These are phyloP conservation scores for Orycteropus afer DNA, from an alignment of 2,113 vertebrate genomes.

Conservation along the genomic window DNA sequence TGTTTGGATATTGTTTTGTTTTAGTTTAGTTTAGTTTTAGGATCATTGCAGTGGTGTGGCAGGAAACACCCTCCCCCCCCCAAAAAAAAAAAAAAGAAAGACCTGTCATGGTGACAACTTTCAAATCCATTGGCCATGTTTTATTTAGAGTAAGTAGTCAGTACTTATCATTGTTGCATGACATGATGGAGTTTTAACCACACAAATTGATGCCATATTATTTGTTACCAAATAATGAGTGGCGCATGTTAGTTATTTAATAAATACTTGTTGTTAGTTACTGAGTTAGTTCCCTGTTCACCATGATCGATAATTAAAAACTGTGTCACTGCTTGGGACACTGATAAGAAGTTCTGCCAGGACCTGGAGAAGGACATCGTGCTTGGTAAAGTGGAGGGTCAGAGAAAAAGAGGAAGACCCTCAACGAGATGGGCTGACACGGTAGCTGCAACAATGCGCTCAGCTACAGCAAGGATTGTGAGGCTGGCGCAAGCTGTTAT, in stretches of 20 bases:
- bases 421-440: background rate
- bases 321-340: too few relatives aligned
- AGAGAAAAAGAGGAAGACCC: background rate
- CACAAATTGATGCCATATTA: too few relatives aligned
- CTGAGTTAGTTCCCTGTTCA: background rate
- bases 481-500: background rate
- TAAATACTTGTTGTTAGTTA: background rate
- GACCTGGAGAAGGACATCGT: background rate
- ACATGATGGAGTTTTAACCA: background rate
- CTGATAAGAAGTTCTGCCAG: background rate
- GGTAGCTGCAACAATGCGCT: background rate
- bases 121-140: fast-evolving
- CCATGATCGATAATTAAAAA: too few relatives aligned
- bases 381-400: background rate
- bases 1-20: fast-evolving
- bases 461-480: background rate
- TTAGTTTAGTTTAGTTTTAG: too few relatives aligned
- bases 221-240: too few relatives aligned
- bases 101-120: fast-evolving
- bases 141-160: fast-evolving
- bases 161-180: fast-evolving
- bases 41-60: fast-evolving
- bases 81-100: background rate
- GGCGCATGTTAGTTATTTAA: background rate
- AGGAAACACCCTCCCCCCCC: background rate